A percentile compares a stretch with the other conserved stretches of the same genome.
These are phyloP conservation scores for Ctenopoma multispine DNA, from an alignment of 2,797 vertebrate genomes.

Conservation along the genomic window DNA sequence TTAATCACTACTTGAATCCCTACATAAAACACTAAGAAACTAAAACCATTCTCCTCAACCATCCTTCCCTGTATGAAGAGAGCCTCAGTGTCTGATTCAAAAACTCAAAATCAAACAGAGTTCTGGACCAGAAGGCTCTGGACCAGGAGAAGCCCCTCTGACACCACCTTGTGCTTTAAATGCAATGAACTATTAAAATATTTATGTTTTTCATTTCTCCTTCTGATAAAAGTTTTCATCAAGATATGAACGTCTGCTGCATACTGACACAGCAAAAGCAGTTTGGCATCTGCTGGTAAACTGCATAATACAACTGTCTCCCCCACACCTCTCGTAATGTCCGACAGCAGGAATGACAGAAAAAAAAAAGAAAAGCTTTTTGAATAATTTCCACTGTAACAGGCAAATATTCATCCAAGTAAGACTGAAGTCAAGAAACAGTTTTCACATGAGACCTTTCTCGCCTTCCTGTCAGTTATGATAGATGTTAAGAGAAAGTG, in stretches of 20 bases:
- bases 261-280: conserved; percentile 18
- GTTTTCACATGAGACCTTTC: neutral
- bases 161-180: neutral
- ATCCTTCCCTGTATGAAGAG: neutral
- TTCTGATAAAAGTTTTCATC: neutral
- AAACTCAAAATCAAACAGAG: neutral
- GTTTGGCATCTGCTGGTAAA: conserved; percentile 32
- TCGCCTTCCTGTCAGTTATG: neutral
- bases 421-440: neutral
- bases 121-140: too few species aligned
- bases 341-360: conserved; percentile 1
- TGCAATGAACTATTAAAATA: neutral
- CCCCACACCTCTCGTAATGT: neutral
- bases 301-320: conserved; percentile 9
- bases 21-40: too few species aligned
- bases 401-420: neutral
- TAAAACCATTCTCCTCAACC: neutral
- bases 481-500: neutral
- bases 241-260: neutral
- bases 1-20: too few species aligned
- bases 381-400: neutral
- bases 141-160: too few species aligned
- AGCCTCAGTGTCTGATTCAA: neutral
- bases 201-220: neutral
- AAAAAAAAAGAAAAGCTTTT: neutral